Evolutionary conservation across 2,888 invertebrate species (phyloP), one percentile per base, ranked within the genome.

Genomic region (Coremacera marginata): DNA sequence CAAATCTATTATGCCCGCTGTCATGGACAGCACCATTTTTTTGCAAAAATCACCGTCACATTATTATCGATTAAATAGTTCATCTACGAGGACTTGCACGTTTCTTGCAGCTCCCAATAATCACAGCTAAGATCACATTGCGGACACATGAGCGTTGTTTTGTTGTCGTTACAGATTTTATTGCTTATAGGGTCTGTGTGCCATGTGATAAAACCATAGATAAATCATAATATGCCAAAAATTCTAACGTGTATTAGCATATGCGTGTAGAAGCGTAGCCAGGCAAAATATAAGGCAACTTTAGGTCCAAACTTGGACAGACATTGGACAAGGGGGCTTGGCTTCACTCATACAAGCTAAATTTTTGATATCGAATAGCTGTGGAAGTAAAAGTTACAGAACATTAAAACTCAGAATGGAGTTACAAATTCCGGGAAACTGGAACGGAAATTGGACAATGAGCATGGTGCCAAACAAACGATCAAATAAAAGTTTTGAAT

Each of bases 61-160:
- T 93, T 92, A 89, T 96, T 96, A 89, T 96, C 96, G 85, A 96
- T 94, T 63, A 96, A 89, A 86, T 95, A 94, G n/a, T 94, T 94
- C 71, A 94, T 90, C 86, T 91, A 91, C 5, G 95, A 91, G 83
- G 95, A 94, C 19, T 91, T 89, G 86, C 96, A 96, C 22, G 94
- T 93, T 76, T 93, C 93, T 73, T 90, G 91, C 27, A 96, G 89
- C 80, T 91, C 90, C 94, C 95, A 95, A 86, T 92, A 96, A 84
- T 93, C 92, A 87, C 96, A 96, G 76, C 91, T 91, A 73, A 89
- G 90, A 89, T 95, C 95, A 89, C 96, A 96, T 82, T 93, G 91
- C 0, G 96, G 96, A 85, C 96, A 96, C 94, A 96, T 95, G 73
- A 92, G 91, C n/a, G 93, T 91, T 68, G 91, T 90, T 76, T 88